These are phyloP conservation scores for Enteromius mattozi DNA, from an alignment of 2,797 vertebrate species.

Conservation along the genomic window DNA sequence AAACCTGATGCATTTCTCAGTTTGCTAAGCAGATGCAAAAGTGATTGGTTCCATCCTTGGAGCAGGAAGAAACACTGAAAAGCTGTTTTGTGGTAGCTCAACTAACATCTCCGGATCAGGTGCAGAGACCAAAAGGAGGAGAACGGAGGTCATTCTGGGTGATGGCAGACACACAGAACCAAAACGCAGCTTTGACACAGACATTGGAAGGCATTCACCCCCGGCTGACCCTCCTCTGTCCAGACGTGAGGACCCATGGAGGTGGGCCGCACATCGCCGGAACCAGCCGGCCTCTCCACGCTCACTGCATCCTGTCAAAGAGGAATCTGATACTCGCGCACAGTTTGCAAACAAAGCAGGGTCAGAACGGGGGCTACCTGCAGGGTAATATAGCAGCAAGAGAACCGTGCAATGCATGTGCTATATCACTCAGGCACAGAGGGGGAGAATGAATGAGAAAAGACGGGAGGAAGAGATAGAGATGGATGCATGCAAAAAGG, in stretches of 20 bases:
- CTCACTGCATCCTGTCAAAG: conserved; percentile 67
- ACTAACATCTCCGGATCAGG: conserved; percentile 56
- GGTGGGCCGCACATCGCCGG: conserved; percentile 43
- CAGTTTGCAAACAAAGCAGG: conserved; percentile 80
- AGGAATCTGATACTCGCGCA: conserved; percentile 72
- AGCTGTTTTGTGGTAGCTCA: conserved; percentile 35
- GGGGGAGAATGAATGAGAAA: neutral
- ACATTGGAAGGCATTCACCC: conserved; percentile 73
- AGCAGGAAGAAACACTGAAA: conserved; percentile 35
- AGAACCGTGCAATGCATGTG: conserved; percentile 38
- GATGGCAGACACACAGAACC: conserved; percentile 54
- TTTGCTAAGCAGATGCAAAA: conserved; percentile 24
- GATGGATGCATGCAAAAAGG: neutral
- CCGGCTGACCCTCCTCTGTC: conserved; percentile 69
- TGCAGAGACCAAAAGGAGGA: conserved; percentile 53
- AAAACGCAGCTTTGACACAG: conserved; percentile 67
- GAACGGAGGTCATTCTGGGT: conserved; percentile 70
- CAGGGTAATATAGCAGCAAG: conserved; percentile 64
- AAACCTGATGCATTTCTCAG: neutral
- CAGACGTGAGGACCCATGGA: conserved; percentile 51
- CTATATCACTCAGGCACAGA: conserved; percentile 10
- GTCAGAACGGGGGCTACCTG: conserved; percentile 66
- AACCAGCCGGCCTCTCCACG: conserved; percentile 45
- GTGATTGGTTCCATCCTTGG: conserved; percentile 11
- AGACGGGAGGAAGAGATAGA: neutral